Evolutionary conservation across 1,140 invertebrate species (phyloP).

Genomic region (Campoletis sonorensis): DNA sequence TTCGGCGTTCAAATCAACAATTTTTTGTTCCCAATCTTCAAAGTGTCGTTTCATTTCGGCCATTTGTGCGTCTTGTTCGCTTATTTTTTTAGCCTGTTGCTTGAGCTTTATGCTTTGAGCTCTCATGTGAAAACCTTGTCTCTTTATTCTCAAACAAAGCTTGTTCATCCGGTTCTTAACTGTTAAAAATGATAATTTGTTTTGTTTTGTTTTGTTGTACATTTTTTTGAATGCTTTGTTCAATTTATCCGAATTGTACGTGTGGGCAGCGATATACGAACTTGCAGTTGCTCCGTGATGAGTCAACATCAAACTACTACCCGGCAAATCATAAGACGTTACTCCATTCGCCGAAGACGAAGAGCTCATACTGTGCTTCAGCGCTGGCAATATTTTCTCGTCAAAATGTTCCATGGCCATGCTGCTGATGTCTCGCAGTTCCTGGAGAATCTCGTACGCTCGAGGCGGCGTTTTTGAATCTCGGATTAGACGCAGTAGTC

Average conservation of each 20-base stretch:
- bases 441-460: constrained; percentile 91
- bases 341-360: constrained; percentile 67
- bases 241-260: constrained; percentile 66
- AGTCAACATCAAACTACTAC: constrained; percentile 67
- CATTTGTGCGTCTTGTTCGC: constrained; percentile 75
- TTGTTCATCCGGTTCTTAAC: constrained; percentile 65
- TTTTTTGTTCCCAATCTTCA: constrained; percentile 79
- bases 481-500: constrained; percentile 84
- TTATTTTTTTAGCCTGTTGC: constrained; percentile 75
- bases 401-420: constrained; percentile 99
- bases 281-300: constrained; percentile 58
- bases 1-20: constrained; percentile 76
- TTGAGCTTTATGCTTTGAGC: constrained; percentile 75
- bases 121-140: constrained; percentile 69
- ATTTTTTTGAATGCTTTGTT: constrained; percentile 72
- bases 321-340: constrained; percentile 68
- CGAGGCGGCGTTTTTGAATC: constrained; percentile 82
- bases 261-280: constrained; percentile 58
- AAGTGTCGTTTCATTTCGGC: constrained; percentile 78
- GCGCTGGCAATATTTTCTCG: constrained; percentile 87
- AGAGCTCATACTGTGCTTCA: constrained; percentile 72
- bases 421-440: constrained; percentile 92
- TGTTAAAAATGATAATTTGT: constrained; percentile 65
- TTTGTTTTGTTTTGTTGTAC: constrained; percentile 68
- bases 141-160: constrained; percentile 70